Conservation (phyloP, 2,113 vertebrate species). For the Carollia perspicillata region DNA sequence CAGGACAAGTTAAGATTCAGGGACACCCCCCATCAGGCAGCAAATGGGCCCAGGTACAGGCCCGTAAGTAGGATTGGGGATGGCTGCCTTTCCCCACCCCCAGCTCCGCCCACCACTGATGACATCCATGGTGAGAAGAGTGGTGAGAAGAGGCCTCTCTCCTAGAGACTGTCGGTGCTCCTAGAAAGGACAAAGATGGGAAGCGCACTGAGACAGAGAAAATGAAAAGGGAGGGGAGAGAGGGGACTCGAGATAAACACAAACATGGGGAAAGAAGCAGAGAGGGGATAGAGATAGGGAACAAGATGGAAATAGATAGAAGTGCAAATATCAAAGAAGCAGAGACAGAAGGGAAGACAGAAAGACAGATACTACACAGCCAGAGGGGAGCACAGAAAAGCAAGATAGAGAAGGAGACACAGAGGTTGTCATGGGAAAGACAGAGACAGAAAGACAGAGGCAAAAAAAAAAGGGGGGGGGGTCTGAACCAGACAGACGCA, state of each 20-base stretch:
- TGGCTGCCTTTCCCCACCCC: background rate
- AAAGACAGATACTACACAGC: background rate
- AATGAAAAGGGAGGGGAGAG: too few relatives aligned
- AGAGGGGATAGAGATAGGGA: background rate
- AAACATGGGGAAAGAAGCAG: background rate
- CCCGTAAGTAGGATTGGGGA: fast-evolving
- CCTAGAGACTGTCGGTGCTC: too few relatives aligned
- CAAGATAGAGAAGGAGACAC: background rate
- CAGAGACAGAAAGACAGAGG: background rate
- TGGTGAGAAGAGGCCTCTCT: background rate
- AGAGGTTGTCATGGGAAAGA: background rate
- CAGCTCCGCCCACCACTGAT: background rate
- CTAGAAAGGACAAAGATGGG: background rate
- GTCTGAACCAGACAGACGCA: background rate
- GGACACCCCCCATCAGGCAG: fast-evolving
- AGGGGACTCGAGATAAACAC: fast-evolving
- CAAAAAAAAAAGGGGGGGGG: background rate
- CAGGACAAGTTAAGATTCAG: background rate
- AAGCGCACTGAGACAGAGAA: background rate
- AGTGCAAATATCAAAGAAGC: background rate
- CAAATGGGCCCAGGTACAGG: background rate
- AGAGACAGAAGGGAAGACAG: background rate
- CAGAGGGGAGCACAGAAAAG: background rate
- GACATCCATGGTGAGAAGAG: too few relatives aligned
- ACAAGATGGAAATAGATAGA: background rate